Evolutionary conservation across 2,113 vertebrate genomes (phyloP).

Genomic region (Alces alces): DNA sequence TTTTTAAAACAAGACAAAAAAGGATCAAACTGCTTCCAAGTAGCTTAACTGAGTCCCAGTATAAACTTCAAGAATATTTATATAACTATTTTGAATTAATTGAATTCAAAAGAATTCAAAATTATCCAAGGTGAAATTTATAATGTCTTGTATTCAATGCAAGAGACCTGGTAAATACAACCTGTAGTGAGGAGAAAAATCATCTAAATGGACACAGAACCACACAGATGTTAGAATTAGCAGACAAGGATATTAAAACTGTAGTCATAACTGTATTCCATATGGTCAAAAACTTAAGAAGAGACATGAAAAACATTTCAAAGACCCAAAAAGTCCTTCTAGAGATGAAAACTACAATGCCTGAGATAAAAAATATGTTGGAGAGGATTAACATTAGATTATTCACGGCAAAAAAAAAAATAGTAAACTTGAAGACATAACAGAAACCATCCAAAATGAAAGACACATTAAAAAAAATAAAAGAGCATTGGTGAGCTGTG

Average conservation of each 20-base stretch:
- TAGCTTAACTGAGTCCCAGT: not conserved
- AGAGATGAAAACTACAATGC: not conserved
- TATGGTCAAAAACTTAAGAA: not conserved
- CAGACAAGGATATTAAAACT: not conserved
- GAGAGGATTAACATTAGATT: not conserved
- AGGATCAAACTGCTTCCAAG: not conserved
- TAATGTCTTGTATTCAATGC: not conserved
- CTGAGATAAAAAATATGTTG: not conserved
- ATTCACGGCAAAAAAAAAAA: not conserved
- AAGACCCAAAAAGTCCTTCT: not conserved
- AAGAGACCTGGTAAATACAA: not conserved
- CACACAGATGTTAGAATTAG: not conserved
- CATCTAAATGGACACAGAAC: not conserved
- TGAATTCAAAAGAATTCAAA: not conserved
- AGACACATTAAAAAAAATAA: not conserved
- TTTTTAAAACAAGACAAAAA: not conserved
- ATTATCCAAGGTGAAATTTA: not conserved
- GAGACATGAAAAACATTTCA: not conserved
- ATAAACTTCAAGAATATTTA: not conserved
- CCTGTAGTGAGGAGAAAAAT: not conserved
- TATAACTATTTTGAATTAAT: not conserved
- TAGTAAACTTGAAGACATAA: not conserved
- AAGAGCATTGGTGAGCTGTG: not conserved
- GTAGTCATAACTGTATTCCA: not conserved
- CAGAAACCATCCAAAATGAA: constrained; percentile 8